These are phyloP conservation scores for Eulacestoma nigropectus DNA, from an alignment of 2,113 vertebrate species.

Conservation along the genomic window DNA sequence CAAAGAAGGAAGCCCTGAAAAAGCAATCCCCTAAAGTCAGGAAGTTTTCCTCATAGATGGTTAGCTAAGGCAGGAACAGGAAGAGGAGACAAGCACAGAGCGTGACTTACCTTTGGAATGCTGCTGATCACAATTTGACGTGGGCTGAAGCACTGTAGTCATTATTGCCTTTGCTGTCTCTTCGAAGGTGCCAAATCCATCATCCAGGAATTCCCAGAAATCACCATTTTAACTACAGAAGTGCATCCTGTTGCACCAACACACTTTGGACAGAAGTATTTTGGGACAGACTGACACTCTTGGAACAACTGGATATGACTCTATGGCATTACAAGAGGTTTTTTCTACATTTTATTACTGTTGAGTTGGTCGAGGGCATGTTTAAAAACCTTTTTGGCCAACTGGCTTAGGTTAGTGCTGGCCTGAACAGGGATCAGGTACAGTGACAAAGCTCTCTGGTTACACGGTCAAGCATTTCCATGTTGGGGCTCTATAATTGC, in stretches of 20 bases:
- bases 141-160: not conserved
- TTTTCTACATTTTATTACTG: conserved; percentile 52
- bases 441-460: not conserved
- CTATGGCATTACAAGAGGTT: not conserved
- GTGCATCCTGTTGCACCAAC: conserved; percentile 93
- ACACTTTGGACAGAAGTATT: conserved; percentile 97
- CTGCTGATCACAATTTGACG: rapidly evolving
- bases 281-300: conserved; percentile 87
- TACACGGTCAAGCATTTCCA: not conserved
- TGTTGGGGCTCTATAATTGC: not conserved
- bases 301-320: conserved; percentile 15
- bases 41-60: not conserved
- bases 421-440: not conserved
- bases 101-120: not conserved
- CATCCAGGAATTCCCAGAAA: conserved; percentile 95
- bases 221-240: conserved; percentile 95
- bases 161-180: conserved; percentile 6
- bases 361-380: not conserved
- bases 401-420: conserved; percentile 2
- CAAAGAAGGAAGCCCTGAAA: not conserved
- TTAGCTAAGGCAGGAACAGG: not conserved
- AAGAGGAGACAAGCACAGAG: not conserved
- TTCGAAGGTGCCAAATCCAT: conserved; percentile 91
- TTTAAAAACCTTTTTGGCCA: conserved; percentile 28
- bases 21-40: not conserved